Conservation (phyloP, 1,140 invertebrate species). For the Gryllus bimaculatus region DNA sequence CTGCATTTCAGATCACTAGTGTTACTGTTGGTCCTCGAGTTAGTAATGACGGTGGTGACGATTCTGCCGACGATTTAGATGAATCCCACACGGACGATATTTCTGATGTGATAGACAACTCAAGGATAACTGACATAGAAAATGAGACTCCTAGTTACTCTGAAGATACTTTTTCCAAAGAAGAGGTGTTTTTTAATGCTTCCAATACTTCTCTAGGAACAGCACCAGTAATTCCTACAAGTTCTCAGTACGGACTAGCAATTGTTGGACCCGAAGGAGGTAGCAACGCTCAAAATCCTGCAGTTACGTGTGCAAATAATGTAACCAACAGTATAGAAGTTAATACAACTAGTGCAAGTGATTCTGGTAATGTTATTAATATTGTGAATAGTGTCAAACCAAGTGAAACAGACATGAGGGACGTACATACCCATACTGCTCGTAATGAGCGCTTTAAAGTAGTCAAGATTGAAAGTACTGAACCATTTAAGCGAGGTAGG, state of each 20-base stretch:
- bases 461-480: conserved; percentile 90
- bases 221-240: conserved; percentile 72
- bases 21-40: conserved; percentile 68
- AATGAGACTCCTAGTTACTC: conserved; percentile 77
- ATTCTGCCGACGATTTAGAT: conserved; percentile 86
- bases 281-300: conserved; percentile 33
- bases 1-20: conserved; percentile 88
- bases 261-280: conserved; percentile 53
- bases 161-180: conserved; percentile 72
- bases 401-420: conserved; percentile 49
- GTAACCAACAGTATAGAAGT: conserved; percentile 12
- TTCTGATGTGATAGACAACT: conserved; percentile 54
- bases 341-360: conserved; percentile 14
- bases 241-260: conserved; percentile 70
- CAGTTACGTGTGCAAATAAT: conserved; percentile 14
- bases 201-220: conserved; percentile 61
- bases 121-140: conserved; percentile 68
- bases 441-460: conserved; percentile 87
- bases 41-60: conserved; percentile 78
- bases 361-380: conserved; percentile 40
- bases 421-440: conserved; percentile 52
- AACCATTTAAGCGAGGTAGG: conserved; percentile 84
- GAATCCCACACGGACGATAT: conserved; percentile 83
- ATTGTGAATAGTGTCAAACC: conserved; percentile 13
- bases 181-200: conserved; percentile 69